Base-by-base conservation (phyloP, 2,113 vertebrate species). In the Thermophis baileyi region DNA sequence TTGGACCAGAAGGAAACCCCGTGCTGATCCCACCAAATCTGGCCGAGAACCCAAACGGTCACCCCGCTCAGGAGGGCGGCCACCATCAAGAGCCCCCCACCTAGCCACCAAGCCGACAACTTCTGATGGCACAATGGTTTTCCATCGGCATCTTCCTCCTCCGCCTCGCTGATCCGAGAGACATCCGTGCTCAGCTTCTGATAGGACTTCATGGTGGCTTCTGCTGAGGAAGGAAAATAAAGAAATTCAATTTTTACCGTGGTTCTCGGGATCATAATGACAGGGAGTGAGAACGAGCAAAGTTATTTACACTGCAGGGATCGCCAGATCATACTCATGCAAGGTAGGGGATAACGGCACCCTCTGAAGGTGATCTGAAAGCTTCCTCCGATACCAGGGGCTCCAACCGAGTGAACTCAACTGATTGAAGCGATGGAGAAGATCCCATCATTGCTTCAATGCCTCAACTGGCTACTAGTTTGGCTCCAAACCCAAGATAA, bases 31-130 rank as follows among this genome's bases (percentile, higher is more conserved):
- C 92, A 89, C 0, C 95, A 95, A 0, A 93, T 95, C 27, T 95
- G 96, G 20, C 47, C 94, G n/a, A 97, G 95, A 44, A 97, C 96
- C 97, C 97, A 97, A 46, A 97, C 95, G 0, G 96, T 97, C 96
- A 93, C 2, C 4, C 96, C 1, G 9, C 96, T 97, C 86, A 97
- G 95, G 93, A 97, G 88, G 60, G 94, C 69, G 0, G 96, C 95
- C 0, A 94, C 94, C 55, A 94, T 85, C 87, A 97, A 94, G 89
- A 97, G 94, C 30, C 94, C 96, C 0, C 92, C 96, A 60, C 95
- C 95, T 86, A 96, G 94, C 94, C 95, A 97, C 55, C 94, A 97
- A 0, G 95, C 93, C 14, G 95, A 94, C 91, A 97, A 60, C 94
- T 91, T 96, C 89, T 94, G 93, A 0, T 0, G 92, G 92, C 88